These are phyloP conservation scores for Leptinotarsa rubiginosa DNA, from an alignment of 2,888 invertebrate species.

Conservation along the genomic window DNA sequence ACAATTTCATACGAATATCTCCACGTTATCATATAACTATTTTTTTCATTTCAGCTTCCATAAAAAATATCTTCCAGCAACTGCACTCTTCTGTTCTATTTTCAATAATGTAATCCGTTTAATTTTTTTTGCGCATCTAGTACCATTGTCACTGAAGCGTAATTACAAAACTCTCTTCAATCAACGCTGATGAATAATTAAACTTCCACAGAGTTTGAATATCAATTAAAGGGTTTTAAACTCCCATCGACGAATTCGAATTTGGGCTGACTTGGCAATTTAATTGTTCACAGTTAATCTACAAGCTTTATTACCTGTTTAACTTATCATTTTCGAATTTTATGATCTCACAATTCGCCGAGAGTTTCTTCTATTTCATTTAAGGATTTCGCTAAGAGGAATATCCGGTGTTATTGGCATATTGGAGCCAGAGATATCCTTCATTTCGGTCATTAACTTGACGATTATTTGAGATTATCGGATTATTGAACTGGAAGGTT, in stretches of 20 bases:
- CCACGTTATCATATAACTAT: background rate
- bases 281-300: slow-evolving; percentile 33
- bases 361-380: slow-evolving; percentile 9
- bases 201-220: slow-evolving; percentile 19
- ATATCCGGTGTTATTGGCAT: slow-evolving; percentile 12
- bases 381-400: slow-evolving; percentile 9
- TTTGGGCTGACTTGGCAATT: slow-evolving; percentile 29
- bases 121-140: background rate
- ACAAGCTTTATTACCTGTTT: slow-evolving; percentile 39
- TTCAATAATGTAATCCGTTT: no score
- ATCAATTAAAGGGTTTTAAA: slow-evolving; percentile 18
- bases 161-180: slow-evolving; percentile 17
- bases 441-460: background rate
- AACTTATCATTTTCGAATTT: slow-evolving; percentile 35
- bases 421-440: background rate
- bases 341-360: slow-evolving; percentile 9
- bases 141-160: slow-evolving; percentile 13
- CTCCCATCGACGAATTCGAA: slow-evolving; percentile 23
- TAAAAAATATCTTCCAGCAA: no score
- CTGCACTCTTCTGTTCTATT: no score
- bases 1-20: no score
- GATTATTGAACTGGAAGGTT: background rate
- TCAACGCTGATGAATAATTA: slow-evolving; percentile 1
- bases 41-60: background rate
- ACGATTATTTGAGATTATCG: slow-evolving; percentile 1